Base-by-base conservation (phyloP, 1,140 invertebrate genomes). In the Argopecten irradians region DNA sequence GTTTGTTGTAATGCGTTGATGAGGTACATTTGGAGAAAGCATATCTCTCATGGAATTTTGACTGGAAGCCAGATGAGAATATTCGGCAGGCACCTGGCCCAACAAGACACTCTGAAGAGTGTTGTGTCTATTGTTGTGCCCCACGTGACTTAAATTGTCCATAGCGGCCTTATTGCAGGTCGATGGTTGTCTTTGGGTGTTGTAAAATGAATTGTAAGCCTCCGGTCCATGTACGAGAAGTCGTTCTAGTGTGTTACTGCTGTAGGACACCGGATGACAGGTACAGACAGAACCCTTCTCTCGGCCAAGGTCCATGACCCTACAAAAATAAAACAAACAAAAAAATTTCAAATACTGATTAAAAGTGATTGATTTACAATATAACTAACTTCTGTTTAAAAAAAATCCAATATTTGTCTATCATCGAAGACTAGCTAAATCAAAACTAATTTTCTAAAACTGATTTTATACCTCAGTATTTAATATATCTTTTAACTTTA, bases 71-170 rank as follows among this genome's bases (percentile, higher is more conserved):
- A 94, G 82, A 89, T 94, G 93, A 85, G 93, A 93, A 84, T 94
- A 94, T 0, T 92, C 93, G 5, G 93, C 86, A 0, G 94, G 94
- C 34, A 94, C 90, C 89, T 94, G 92, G 0, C 94, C 94, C 84
- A 92, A 89, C 55, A 94, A 84, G n/a, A 94, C 93, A 86, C 93
- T 94, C 39, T 94, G 92, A 36, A 94, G 89, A 11, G 88, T 88
- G 19, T 90, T 89, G n/a, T 87, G 90, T 22, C 86, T 16, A 1
- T 88, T 86, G 5, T 87, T 83, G 28, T 86, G 83, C n/a, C 83
- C 88, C 33, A 88, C 87, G 39, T 93, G 87, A 84, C 89, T 91
- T 14, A 91, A 89, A 88, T 46, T 34, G 34, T 84, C 82, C 82
- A 43, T 88, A 84, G 34, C 11, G 71, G 71, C 28, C 85, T 89